These are phyloP conservation scores for Phrynosoma blainvillii DNA, from an alignment of 2,113 vertebrate genomes.

Conservation along the genomic window DNA sequence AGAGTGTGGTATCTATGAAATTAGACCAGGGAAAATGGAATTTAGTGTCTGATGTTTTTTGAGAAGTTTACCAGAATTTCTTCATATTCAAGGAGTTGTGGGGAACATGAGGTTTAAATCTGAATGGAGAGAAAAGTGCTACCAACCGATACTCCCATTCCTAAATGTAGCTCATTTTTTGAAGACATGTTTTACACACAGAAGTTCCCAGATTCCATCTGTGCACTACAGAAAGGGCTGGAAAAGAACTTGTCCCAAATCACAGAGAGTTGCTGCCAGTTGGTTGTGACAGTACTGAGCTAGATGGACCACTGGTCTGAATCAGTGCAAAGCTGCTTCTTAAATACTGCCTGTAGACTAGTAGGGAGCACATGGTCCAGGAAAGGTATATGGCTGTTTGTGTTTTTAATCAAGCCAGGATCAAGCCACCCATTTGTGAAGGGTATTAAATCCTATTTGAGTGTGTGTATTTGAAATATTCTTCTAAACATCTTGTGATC, in stretches of 20 bases:
- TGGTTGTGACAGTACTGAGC: not conserved
- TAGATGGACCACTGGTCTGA: not conserved
- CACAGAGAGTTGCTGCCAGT: not conserved
- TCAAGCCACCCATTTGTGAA: not conserved
- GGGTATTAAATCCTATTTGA: not conserved
- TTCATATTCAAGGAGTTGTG: too few species aligned
- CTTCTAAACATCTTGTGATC: slow-evolving; percentile 9
- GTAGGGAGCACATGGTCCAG: not conserved
- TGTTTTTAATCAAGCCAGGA: not conserved
- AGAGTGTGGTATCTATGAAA: too few species aligned
- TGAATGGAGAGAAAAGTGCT: too few species aligned
- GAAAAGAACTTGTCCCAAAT: not conserved
- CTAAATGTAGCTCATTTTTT: not conserved
- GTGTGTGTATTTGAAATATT: not conserved
- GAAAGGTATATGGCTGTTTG: not conserved
- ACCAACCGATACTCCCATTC: too few species aligned
- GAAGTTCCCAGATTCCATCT: not conserved
- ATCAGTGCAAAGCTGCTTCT: not conserved
- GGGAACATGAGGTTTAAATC: too few species aligned
- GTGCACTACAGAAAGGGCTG: not conserved
- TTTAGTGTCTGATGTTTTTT: too few species aligned
- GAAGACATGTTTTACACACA: not conserved
- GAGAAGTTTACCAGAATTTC: too few species aligned
- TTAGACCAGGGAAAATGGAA: too few species aligned
- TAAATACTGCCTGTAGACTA: not conserved